These are phyloP conservation scores for Coptodon rendalli DNA, from an alignment of 2,113 vertebrate species.

Conservation along the genomic window DNA sequence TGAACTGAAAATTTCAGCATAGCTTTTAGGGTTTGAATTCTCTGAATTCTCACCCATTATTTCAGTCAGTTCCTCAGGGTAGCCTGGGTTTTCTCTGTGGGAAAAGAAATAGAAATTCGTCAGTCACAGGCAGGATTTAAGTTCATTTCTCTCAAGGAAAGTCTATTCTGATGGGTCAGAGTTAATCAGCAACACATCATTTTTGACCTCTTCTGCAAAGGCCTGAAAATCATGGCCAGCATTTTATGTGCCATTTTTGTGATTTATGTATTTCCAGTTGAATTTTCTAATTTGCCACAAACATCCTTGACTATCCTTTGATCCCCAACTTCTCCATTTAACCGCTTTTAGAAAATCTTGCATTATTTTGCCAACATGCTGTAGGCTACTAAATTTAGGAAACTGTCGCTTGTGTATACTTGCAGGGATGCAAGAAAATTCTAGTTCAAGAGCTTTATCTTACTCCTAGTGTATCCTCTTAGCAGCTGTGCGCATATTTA, in stretches of 20 bases:
- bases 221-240: not conserved
- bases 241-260: not conserved
- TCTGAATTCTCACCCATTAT: not conserved
- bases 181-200: not conserved
- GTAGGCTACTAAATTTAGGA: not conserved
- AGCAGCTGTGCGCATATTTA: not conserved
- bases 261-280: not conserved
- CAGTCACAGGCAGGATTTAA: not conserved
- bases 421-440: not conserved
- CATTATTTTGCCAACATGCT: fast-evolving
- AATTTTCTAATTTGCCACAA: not conserved
- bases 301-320: fast-evolving
- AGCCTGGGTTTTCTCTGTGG: conserved; percentile 26
- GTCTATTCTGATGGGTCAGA: not conserved
- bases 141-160: not conserved
- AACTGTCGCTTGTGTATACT: fast-evolving
- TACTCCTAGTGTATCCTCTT: not conserved
- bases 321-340: not conserved
- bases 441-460: not conserved
- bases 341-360: not conserved
- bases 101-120: not conserved
- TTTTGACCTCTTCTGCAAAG: not conserved
- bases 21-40: not conserved
- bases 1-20: not conserved
- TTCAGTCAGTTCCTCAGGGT: not conserved